Base-by-base conservation (phyloP, 2,113 vertebrate genomes). In the Indri indri region DNA sequence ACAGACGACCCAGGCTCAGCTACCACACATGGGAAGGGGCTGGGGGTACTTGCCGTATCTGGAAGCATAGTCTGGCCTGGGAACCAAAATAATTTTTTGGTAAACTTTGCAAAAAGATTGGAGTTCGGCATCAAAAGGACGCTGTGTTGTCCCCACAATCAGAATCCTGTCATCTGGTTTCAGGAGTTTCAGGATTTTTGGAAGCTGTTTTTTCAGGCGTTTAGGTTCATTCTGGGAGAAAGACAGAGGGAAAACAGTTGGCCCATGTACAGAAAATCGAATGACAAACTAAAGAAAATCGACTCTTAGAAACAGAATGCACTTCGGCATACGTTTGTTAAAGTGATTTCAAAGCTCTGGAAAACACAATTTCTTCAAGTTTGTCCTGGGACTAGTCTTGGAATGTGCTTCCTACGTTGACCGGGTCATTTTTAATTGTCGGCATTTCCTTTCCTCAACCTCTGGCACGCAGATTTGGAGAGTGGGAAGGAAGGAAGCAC, bases 51-150 rank as follows among this genome's bases (percentile, higher is more conserved):
- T 98, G 98, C 99, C 98, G 0, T 98, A 98, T 98, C 99, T 98
- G 17, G 99, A 99, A 0, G 98, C 98, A 6, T 99, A 99, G 98
- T 99, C 99, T 9, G 99, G 99, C 40, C 99, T 98, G 0, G 99
- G 98, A 32, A 99, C 96, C 92, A 99, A 74, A 30, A 99, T 97
- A 45, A 99, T 99, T 95, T 99, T 99, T 66, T 99, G 98, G 97
- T 99, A 99, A 17, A 98, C 96, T 95, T 89, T 98, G 98, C 98
- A 99, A 63, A 99, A 96, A 5, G 99, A 88, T 30, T 98, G 99
- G 0, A 97, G 68, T 0, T 99, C 99, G 0, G 99, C 99, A 0
- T 99, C 98, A 0, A 99, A 99, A 40, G 99, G 99, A 3, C 98
- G 97, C 2, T 47, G 47, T 4, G 98, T 98, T 0, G 99, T 99